Evolutionary conservation across 1,140 invertebrate species (phyloP), one percentile per base, ranked within the genome.

Genomic region (Geopemphigus sp.): DNA sequence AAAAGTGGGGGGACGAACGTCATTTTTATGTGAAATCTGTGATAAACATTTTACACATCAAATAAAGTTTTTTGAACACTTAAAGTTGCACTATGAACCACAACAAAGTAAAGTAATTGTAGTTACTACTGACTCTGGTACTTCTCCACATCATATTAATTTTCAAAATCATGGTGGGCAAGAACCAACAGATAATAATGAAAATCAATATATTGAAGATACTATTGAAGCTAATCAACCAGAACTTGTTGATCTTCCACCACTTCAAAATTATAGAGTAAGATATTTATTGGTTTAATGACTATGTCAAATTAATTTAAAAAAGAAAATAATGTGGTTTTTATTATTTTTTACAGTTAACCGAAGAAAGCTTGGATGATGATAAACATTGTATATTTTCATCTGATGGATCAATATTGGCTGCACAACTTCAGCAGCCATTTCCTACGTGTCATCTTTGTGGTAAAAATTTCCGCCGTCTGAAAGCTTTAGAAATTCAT

Each of bases 61-160:
- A 83, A 85, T 93, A 11, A 89, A 89, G 84, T 94, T 94, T 85
- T 94, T 92, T 85, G 91, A 93, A 83, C 93, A 94, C 85, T 85
- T 94, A 11, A 93, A 93, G 86, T 85, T 87, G 59, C 93, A 94
- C 84, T 94, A 94, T 85, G 93, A 94, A 83, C 91, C 91, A 0
- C 54, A 56, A 22, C 61, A 68, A 68, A 80, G 78, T 70, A 70
- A 80, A 80, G 64, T 68, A 39, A 80, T 80, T 68, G 61, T 80
- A 22, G 78, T 68, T 22, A 80, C 64, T 1, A 80, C 61, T 15
- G 68, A 81, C 15, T 78, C 74, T 74, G 80, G 70, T 54, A 73
- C 54, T 61, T 72, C 64, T 39, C 80, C 64, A 57, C 80, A 70
- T 59, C 80, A 59, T 50, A 22, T 56, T 17, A 81, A 59, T 53